Evolutionary conservation across 2,797 vertebrate species (phyloP).

Genomic region (Typhlichthys eigenmanni): DNA sequence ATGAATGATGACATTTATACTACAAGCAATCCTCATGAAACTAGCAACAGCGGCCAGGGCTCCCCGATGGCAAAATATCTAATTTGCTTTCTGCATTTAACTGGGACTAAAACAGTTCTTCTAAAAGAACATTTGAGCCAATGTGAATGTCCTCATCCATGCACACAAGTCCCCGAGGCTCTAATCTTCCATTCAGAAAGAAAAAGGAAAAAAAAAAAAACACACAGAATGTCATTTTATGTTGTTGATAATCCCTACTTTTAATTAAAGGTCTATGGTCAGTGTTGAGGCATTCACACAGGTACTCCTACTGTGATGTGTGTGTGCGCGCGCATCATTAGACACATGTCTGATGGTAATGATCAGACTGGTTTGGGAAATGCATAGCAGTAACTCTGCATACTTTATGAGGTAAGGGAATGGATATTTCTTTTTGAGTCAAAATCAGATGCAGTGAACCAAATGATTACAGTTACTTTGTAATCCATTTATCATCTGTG

Average conservation of each 20-base stretch:
- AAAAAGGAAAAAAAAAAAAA: neutral
- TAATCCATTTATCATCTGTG: slow-evolving; percentile 62
- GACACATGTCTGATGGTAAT: slow-evolving; percentile 12
- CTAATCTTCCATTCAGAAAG: slow-evolving; percentile 45
- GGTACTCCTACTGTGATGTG: neutral
- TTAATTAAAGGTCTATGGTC: slow-evolving; percentile 61
- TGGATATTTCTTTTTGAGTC: no score
- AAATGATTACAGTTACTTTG: slow-evolving; percentile 70
- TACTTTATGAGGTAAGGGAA: no score
- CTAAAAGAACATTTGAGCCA: slow-evolving; percentile 24
- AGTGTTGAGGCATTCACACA: slow-evolving; percentile 27
- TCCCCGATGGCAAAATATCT: slow-evolving; percentile 22
- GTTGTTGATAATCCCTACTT: slow-evolving; percentile 61
- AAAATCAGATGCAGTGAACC: slow-evolving; percentile 62
- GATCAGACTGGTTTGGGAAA: slow-evolving; percentile 35
- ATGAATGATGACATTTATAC: slow-evolving; percentile 36
- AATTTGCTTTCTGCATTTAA: slow-evolving; percentile 18
- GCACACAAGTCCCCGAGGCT: slow-evolving; percentile 38
- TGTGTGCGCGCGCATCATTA: slow-evolving; percentile 14
- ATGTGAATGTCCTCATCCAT: slow-evolving; percentile 35
- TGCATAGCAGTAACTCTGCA: slow-evolving; percentile 17
- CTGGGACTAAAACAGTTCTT: slow-evolving; percentile 34
- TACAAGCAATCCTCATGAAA: neutral
- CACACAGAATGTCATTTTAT: slow-evolving; percentile 46
- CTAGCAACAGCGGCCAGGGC: slow-evolving; percentile 15